Conservation (phyloP, 2,797 vertebrate genomes). For the Pseudochirops cupreus region DNA sequence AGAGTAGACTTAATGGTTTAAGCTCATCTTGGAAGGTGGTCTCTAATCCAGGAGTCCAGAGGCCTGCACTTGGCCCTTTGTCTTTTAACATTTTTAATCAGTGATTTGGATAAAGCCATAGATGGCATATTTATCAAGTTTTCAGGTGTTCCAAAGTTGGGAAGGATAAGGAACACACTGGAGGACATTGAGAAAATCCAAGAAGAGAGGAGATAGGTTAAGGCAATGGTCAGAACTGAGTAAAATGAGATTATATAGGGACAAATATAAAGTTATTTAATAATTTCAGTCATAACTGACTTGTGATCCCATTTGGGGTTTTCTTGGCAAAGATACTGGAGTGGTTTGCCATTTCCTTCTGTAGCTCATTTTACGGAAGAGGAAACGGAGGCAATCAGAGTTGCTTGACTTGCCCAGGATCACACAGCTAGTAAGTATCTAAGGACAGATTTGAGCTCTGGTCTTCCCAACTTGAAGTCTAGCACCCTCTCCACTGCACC, state of each 20-base stretch:
- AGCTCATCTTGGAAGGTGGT: background rate
- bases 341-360: too few relatives aligned
- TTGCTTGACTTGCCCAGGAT: too few relatives aligned
- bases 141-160: background rate
- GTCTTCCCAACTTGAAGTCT: too few relatives aligned
- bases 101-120: background rate
- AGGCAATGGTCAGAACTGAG: background rate
- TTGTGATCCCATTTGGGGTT: too few relatives aligned
- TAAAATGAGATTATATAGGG: background rate
- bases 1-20: background rate
- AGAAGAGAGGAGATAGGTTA: background rate
- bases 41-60: background rate
- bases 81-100: background rate
- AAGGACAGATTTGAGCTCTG: too few relatives aligned
- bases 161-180: background rate
- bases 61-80: background rate
- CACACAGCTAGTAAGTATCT: too few relatives aligned
- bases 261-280: background rate
- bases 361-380: too few relatives aligned
- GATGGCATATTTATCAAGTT: background rate
- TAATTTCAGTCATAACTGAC: too few relatives aligned
- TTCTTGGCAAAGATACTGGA: too few relatives aligned
- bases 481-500: too few relatives aligned
- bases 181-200: background rate
- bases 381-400: too few relatives aligned